A percentile compares a stretch with the other conserved stretches of the same genome.
Evolutionary conservation across 1,140 invertebrate genomes (phyloP).

Genomic region (Pachyrhynchus sulphureomaculatus): DNA sequence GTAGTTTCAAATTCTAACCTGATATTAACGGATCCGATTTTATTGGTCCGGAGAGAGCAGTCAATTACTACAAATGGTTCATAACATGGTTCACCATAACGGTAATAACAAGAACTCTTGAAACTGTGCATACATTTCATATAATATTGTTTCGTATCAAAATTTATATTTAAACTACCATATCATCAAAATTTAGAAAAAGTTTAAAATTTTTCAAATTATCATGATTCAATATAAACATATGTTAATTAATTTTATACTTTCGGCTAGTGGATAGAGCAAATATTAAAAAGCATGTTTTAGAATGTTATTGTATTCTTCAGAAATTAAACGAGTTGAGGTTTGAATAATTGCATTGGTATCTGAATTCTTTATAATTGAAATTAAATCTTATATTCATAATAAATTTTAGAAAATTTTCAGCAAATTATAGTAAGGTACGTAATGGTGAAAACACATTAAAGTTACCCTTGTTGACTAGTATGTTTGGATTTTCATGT

Average conservation of each 20-base stretch:
- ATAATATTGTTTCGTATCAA: background rate
- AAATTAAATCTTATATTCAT: conserved; percentile 11
- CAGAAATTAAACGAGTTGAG: background rate
- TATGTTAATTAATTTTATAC: background rate
- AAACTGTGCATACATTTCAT: conserved; percentile 13
- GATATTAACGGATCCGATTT: too few species aligned
- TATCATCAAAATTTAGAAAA: too few species aligned
- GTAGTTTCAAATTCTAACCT: too few species aligned
- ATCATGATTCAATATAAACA: too few species aligned
- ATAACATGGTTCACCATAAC: too few species aligned
- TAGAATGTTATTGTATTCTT: background rate
- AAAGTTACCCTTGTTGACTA: background rate
- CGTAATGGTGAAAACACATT: conserved; percentile 7
- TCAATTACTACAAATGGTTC: background rate
- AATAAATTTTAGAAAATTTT: conserved; percentile 13
- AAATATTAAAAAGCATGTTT: conserved; percentile 8
- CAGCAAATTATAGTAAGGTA: conserved; percentile 3
- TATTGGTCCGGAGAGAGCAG: background rate
- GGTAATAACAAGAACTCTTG: too few species aligned
- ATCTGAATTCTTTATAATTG: background rate
- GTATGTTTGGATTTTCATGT: background rate
- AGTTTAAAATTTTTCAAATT: too few species aligned
- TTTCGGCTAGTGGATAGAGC: background rate
- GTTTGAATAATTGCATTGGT: conserved; percentile 5
- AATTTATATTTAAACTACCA: background rate